Evolutionary conservation across 1,140 invertebrate species (phyloP).

Genomic region (Acromyrmex heyeri): DNA sequence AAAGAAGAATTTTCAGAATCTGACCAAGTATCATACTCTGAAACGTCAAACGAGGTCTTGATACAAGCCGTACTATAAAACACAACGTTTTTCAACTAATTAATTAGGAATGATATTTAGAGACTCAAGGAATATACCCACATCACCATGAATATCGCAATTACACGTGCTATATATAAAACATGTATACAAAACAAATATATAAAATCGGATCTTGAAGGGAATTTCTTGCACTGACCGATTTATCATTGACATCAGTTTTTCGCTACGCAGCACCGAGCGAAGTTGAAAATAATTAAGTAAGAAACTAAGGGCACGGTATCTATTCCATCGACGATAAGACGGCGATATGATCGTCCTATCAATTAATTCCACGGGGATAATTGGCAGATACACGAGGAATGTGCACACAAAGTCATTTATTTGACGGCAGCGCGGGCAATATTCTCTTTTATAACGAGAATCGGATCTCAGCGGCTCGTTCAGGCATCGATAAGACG

Average conservation of each 20-base stretch:
- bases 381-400: conserved; percentile 64
- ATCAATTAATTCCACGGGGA: conserved; percentile 52
- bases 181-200: not conserved
- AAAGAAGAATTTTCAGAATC: not conserved
- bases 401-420: conserved; percentile 63
- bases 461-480: conserved; percentile 1
- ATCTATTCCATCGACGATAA: conserved; percentile 30
- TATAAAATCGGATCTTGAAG: not conserved
- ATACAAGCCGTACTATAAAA: not conserved
- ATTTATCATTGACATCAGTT: not conserved
- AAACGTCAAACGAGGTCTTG: not conserved
- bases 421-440: conserved; percentile 3
- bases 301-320: conserved; percentile 19
- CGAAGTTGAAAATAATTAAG: conserved; percentile 44
- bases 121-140: conserved; percentile 1
- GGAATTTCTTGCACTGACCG: conserved; percentile 7
- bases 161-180: not conserved
- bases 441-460: conserved; percentile 37
- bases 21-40: not conserved
- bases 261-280: not conserved
- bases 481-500: conserved; percentile 47
- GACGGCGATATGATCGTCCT: conserved; percentile 32
- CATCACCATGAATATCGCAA: conserved; percentile 2
- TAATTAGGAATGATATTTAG: conserved; percentile 27
- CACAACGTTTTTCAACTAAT: conserved; percentile 8